Percentiles rank a stretch among this genome's conserved stretches.
Evolutionary conservation across 2,888 invertebrate genomes (phyloP).

Genomic region (Cecidostiba fungosa): DNA sequence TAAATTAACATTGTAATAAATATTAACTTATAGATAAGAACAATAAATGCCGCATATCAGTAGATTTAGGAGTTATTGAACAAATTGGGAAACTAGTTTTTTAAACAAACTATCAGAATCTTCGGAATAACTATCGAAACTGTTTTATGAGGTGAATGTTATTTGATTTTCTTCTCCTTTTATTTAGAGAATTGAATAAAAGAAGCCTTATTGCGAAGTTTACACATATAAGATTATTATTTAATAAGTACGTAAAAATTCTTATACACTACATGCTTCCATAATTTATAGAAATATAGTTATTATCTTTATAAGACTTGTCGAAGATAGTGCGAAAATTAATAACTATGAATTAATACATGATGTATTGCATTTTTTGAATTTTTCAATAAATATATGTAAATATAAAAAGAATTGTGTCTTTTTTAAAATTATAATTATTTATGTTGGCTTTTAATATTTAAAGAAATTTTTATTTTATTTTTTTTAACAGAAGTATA

Average conservation of each 20-base stretch:
- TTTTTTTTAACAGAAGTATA: not conserved
- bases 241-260: not conserved
- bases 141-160: not conserved
- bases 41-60: not conserved
- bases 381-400: slow-evolving; percentile 35
- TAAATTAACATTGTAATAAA: not conserved
- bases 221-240: not conserved
- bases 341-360: not conserved
- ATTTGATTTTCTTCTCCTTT: not conserved
- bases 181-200: not conserved
- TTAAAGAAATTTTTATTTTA: not conserved
- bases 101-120: not conserved
- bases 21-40: not conserved
- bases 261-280: not conserved
- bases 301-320: not conserved
- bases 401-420: slow-evolving; percentile 13
- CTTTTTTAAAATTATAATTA: not conserved
- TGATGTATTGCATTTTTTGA: slow-evolving; percentile 16
- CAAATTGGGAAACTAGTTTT: slow-evolving; percentile 1
- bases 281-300: not conserved
- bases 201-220: not conserved
- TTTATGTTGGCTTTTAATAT: not conserved
- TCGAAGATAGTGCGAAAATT: not conserved
- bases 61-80: not conserved
- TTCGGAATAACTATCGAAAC: not conserved